phyloP scores from a whole-genome alignment of 2,113 vertebrate species.

The Oriolus oriolus region DNA sequence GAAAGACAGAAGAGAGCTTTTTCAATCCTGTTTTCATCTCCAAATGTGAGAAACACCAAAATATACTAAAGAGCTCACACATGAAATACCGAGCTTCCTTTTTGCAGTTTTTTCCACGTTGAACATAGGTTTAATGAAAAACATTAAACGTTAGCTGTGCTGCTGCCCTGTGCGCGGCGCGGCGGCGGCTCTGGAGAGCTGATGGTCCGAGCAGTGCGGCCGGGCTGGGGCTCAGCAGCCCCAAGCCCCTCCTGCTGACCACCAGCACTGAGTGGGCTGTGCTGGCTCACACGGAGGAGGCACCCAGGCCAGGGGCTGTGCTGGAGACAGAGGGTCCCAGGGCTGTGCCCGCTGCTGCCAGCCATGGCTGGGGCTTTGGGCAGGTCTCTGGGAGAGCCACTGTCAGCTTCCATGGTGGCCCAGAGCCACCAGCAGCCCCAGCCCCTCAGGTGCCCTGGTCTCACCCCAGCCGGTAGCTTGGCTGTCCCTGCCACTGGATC shows the following conservation, averaged over 20 bases:
- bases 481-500: background rate
- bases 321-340: background rate
- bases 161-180: background rate
- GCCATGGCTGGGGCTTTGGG: rapidly evolving
- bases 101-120: background rate
- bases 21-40: background rate
- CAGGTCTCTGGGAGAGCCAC: rapidly evolving
- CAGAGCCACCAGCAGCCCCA: background rate
- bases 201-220: background rate
- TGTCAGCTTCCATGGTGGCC: rapidly evolving
- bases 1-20: background rate
- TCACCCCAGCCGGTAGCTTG: background rate
- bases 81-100: background rate
- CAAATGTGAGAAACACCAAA: background rate
- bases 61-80: background rate
- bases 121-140: background rate
- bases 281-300: background rate
- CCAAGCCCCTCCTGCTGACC: background rate
- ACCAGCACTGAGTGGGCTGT: background rate
- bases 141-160: too few relatives aligned
- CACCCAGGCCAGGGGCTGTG: rapidly evolving
- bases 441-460: too few relatives aligned
- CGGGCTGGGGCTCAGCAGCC: rapidly evolving
- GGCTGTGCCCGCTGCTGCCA: background rate
- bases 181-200: background rate